These are phyloP conservation scores for Heliconius nattereri DNA, from an alignment of 1,140 invertebrate species.

Conservation along the genomic window DNA sequence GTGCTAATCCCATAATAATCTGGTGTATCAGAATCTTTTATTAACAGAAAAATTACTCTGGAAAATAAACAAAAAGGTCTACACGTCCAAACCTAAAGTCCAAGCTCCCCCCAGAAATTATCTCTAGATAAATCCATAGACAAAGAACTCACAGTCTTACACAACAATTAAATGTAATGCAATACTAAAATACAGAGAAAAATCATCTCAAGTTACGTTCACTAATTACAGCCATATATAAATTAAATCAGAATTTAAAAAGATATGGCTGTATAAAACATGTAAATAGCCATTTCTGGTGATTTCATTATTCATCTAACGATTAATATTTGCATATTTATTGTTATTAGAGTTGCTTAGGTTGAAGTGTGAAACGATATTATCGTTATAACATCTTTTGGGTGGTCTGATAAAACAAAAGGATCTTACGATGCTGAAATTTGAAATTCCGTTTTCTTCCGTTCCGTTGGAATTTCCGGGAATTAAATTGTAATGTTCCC, in stretches of 20 bases:
- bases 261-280: conserved; percentile 11
- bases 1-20: no score
- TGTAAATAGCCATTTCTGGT: conserved; percentile 21
- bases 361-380: neutral
- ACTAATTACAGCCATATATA: neutral
- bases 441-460: no score
- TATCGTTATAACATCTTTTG: no score
- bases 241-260: neutral
- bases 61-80: no score
- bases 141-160: neutral
- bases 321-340: conserved; percentile 16
- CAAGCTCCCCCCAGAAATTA: no score
- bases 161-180: neutral
- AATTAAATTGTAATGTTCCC: fast-evolving
- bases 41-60: no score
- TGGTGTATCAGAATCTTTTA: no score
- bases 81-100: no score
- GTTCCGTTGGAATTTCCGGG: no score
- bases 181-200: neutral
- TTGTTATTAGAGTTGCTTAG: conserved; percentile 15
- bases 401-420: no score
- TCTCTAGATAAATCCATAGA: no score
- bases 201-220: conserved; percentile 2
- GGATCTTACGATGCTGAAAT: no score
- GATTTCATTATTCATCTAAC: conserved; percentile 11